Evolutionary conservation across 2,113 vertebrate genomes (phyloP).

Genomic region (Brachyistius frenatus): DNA sequence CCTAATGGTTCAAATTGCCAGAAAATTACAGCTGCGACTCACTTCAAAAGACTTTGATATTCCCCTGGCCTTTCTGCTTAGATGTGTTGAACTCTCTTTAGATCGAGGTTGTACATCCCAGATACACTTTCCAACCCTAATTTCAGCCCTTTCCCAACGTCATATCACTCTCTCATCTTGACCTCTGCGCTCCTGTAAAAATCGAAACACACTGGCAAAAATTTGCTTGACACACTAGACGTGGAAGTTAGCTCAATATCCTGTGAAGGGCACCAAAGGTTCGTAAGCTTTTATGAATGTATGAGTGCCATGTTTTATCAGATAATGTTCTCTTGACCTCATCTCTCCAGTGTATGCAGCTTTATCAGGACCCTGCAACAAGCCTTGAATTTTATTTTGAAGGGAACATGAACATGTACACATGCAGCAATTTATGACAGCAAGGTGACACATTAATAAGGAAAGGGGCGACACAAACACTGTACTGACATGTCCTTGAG

Average conservation of each 20-base stretch:
- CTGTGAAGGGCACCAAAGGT: constrained; percentile 25
- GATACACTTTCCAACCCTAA: constrained; percentile 66
- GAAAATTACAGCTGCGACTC: constrained; percentile 76
- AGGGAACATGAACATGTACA: constrained; percentile 14
- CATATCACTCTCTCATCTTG: constrained; percentile 48
- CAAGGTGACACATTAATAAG: constrained; percentile 25
- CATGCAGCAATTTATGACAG: constrained; percentile 6
- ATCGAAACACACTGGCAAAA: constrained; percentile 31
- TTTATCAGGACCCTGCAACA: neutral
- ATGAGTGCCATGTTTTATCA: constrained; percentile 16
- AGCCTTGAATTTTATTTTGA: constrained; percentile 20
- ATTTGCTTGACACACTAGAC: constrained; percentile 34
- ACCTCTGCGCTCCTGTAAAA: constrained; percentile 45
- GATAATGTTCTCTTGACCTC: constrained; percentile 15
- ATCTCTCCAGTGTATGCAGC: neutral
- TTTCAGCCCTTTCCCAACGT: constrained; percentile 50
- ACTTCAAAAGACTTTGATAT: constrained; percentile 79
- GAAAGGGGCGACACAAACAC: neutral
- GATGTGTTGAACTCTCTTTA: constrained; percentile 71
- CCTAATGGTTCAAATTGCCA: constrained; percentile 75
- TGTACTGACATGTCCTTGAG: neutral
- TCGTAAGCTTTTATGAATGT: constrained; percentile 16
- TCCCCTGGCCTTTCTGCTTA: constrained; percentile 69
- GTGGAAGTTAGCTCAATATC: constrained; percentile 5
- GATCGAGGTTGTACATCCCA: constrained; percentile 58